A percentile compares a stretch with the other conserved stretches of the same genome.
phyloP scores from a whole-genome alignment of 2,113 vertebrate genomes.

The Lanius collurio region DNA sequence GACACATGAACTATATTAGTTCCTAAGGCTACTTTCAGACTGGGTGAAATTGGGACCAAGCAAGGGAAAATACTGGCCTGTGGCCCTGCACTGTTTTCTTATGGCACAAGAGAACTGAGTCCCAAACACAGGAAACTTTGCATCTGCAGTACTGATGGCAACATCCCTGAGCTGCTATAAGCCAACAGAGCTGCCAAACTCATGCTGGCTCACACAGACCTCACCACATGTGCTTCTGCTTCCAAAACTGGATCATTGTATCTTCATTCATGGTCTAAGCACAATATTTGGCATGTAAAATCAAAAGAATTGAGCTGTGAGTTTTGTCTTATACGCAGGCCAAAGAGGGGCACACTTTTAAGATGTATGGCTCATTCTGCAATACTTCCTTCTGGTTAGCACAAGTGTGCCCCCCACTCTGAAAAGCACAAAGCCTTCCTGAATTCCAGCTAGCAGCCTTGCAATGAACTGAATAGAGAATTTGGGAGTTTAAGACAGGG shows the following conservation, averaged over 20 bases:
- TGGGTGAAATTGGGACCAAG: neutral
- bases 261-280: neutral
- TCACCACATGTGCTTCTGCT: neutral
- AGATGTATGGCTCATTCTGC: fast-evolving
- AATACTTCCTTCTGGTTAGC: neutral
- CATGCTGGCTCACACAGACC: neutral
- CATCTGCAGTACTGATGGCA: neutral
- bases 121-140: neutral
- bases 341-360: neutral
- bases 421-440: neutral
- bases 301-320: neutral
- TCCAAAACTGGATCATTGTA: neutral
- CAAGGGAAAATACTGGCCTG: neutral
- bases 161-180: neutral
- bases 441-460: neutral
- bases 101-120: neutral
- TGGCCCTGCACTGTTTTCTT: neutral
- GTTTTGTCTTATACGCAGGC: neutral
- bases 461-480: neutral
- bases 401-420: neutral
- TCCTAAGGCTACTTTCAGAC: neutral
- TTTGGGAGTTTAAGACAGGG: neutral
- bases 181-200: neutral
- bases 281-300: neutral
- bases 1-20: neutral